Evolutionary conservation across 2,113 vertebrate genomes (phyloP).

Genomic region (Cichladusa arquata): DNA sequence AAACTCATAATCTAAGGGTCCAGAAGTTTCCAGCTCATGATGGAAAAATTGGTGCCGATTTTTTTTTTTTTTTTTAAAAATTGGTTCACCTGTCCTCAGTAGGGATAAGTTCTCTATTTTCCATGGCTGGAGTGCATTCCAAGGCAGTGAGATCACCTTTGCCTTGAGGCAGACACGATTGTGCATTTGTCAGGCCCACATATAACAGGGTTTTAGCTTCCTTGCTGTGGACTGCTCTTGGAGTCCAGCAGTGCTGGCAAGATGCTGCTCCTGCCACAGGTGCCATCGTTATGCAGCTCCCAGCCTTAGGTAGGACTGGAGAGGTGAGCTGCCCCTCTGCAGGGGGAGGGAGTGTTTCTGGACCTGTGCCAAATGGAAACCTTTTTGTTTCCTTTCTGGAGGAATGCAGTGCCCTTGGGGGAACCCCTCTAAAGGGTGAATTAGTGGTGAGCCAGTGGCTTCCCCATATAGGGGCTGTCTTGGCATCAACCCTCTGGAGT

Average conservation of each 20-base stretch:
- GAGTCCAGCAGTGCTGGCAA: not conserved
- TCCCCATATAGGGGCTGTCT: not conserved
- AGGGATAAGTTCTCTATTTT: not conserved
- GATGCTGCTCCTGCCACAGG: not conserved
- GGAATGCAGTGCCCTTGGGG: not conserved
- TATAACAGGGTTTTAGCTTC: not conserved
- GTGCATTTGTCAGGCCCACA: not conserved
- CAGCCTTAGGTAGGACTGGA: not conserved
- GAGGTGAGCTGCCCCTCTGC: not conserved
- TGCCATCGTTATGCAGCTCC: not conserved
- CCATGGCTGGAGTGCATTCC: not conserved
- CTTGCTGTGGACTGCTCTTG: not conserved
- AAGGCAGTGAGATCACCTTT: not conserved
- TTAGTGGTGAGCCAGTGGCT: not conserved
- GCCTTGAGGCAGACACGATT: not conserved
- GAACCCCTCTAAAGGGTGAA: not conserved
- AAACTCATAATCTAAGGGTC: not conserved
- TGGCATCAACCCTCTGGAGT: not conserved
- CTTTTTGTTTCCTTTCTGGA: not conserved
- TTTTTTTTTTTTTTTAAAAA: not conserved
- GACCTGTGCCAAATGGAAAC: not conserved
- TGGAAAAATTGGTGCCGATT: not conserved
- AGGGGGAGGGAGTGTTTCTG: not conserved
- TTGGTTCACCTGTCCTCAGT: not conserved
- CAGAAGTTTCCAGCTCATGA: not conserved